Percentiles rank a stretch among this genome's conserved stretches.
These are phyloP conservation scores for Triops longicaudatus DNA, from an alignment of 1,140 invertebrate species.

Conservation along the genomic window DNA sequence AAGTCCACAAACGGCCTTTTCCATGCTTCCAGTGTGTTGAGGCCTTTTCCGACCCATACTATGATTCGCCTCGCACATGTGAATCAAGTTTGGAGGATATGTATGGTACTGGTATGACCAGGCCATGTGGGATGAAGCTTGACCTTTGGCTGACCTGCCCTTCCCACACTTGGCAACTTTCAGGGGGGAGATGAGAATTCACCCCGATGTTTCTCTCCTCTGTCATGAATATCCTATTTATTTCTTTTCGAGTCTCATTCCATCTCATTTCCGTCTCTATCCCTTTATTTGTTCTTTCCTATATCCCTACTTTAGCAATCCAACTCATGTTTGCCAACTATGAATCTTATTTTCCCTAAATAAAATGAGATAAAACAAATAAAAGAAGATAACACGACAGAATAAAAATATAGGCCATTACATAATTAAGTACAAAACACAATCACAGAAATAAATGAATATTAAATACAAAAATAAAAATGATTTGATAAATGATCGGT, in stretches of 20 bases:
- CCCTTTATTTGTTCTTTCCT: background rate
- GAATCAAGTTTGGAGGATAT: constrained; percentile 1
- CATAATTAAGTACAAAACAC: too few species aligned
- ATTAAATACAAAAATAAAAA: too few species aligned
- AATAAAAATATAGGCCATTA: too few species aligned
- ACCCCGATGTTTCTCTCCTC: constrained; percentile 1
- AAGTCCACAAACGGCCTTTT: background rate
- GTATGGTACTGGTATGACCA: constrained; percentile 7
- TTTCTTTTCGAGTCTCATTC: background rate
- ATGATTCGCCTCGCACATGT: constrained; percentile 1
- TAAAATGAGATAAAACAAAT: too few species aligned
- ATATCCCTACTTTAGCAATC: too few species aligned
- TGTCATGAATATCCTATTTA: constrained; percentile 15
- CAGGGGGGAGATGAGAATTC: constrained; percentile 8
- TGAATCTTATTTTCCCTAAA: too few species aligned
- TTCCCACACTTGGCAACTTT: constrained; percentile 11
- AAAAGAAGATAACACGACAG: too few species aligned
- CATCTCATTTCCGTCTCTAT: background rate
- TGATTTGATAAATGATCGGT: too few species aligned
- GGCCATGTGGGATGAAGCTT: constrained; percentile 14
- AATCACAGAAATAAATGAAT: too few species aligned
- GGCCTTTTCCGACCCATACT: background rate
- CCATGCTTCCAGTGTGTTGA: background rate
- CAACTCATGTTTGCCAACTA: too few species aligned
- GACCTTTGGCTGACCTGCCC: constrained; percentile 13